Base-by-base conservation (phyloP, 1,140 invertebrate genomes). In the Drosophila tsacasi region DNA sequence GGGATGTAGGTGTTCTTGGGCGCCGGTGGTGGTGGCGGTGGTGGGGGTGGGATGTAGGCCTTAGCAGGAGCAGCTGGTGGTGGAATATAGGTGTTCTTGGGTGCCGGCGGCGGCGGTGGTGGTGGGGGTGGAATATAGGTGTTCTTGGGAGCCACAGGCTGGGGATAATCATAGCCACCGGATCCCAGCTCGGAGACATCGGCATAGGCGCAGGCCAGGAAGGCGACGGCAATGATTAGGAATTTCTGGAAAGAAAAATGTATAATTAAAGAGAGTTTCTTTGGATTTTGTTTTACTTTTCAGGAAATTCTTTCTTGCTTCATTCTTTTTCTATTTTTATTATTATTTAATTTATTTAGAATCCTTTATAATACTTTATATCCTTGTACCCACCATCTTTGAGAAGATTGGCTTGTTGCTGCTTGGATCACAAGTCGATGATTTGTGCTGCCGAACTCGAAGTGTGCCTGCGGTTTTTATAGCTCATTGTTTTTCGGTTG, bases 131-230 rank as follows among this genome's bases (percentile, higher is more conserved):
- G 83, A 37, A 86, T 83, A 32, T 83, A 83, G 37, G 81, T 46
- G 39, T 83, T 76, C 46, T 63, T 55, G 0, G 81, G 73, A 13
- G 81, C 71, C 15, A 81, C 90, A 0, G 91, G 91, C 44, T 84
- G 72, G 5, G 81, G 86, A 35, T 92, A 92, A 40, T 75, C 73
- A 40, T 92, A 92, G 55, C 91, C 90, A n/a, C 69, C 54, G n/a
- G 61, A 39, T 25, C 21, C 27, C 47, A 87, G 69, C n/a, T 92
- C 90, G 3, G 90, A 92, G 35, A 92, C 81, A 74, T 92, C 86
- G 8, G 91, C 91, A 21, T 72, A 77, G 62, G 79, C 83, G 73
- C 83, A 92, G 62, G 83, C 91, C 86, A 92, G 30, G n/a, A 92
- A 82, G 73, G 81, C 84, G 52, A 77, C 72, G 73, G 78, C 79